phyloP scores from a whole-genome alignment of 2,797 vertebrate genomes.

The Chanos chanos region DNA sequence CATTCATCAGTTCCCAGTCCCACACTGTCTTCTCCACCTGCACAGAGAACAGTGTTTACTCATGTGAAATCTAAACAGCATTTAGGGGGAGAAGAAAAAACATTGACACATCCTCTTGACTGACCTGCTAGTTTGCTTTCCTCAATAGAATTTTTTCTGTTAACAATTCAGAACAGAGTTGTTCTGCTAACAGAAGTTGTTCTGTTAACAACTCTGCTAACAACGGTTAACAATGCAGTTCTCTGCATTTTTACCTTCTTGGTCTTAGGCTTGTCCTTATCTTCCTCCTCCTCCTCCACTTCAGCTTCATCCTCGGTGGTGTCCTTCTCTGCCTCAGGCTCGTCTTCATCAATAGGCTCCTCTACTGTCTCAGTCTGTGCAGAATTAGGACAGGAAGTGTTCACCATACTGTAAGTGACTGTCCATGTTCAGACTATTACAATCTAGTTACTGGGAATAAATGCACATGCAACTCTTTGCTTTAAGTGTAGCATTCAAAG shows the following conservation, averaged over 20 bases:
- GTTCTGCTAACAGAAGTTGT: too few relatives aligned
- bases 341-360: conserved; percentile 94
- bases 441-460: too few relatives aligned
- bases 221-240: too few relatives aligned
- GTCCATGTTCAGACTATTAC: too few relatives aligned
- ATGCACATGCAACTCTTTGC: too few relatives aligned
- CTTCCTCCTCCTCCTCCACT: conserved; percentile 92
- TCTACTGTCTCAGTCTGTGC: conserved; percentile 92
- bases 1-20: conserved; percentile 99
- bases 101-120: background rate
- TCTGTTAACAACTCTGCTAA: too few relatives aligned
- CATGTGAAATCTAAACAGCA: too few relatives aligned
- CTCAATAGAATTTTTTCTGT: too few relatives aligned
- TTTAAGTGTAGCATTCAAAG: background rate
- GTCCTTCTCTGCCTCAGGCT: conserved; percentile 84
- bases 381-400: too few relatives aligned
- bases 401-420: too few relatives aligned
- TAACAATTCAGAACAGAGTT: too few relatives aligned
- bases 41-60: background rate
- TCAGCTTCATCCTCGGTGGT: conserved; percentile 88
- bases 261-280: conserved; percentile 87
- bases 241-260: conserved; percentile 79
- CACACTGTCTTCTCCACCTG: conserved; percentile 98
- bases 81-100: background rate
- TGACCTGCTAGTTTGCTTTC: too few relatives aligned